Evolutionary conservation across 2,888 invertebrate species (phyloP).

Genomic region (Philaethria dido): DNA sequence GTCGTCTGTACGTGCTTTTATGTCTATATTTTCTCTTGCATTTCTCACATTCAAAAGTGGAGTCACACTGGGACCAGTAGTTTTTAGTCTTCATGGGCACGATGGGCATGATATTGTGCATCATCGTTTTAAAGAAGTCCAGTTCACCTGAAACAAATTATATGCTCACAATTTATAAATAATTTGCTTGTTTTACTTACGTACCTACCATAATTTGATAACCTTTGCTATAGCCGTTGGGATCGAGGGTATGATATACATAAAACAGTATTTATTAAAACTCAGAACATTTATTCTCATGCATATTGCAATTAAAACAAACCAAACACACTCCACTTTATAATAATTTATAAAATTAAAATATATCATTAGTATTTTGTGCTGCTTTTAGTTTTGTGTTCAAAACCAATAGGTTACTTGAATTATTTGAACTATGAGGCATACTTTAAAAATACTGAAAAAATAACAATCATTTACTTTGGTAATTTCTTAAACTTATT

Average conservation of each 20-base stretch:
- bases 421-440: constrained; percentile 3
- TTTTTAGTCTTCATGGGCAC: constrained; percentile 81
- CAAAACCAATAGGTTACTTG: not conserved
- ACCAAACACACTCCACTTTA: constrained; percentile 78
- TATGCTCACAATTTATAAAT: constrained; percentile 43
- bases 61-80: constrained; percentile 77
- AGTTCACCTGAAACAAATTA: constrained; percentile 79
- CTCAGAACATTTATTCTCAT: constrained; percentile 83
- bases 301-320: constrained; percentile 76
- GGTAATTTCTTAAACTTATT: not conserved
- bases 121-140: constrained; percentile 80
- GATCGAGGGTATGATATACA: constrained; percentile 44
- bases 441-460: not conserved
- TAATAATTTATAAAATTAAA: constrained; percentile 67
- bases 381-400: constrained; percentile 49
- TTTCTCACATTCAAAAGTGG: constrained; percentile 83
- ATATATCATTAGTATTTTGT: constrained; percentile 61
- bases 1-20: constrained; percentile 88
- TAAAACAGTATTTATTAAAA: constrained; percentile 59
- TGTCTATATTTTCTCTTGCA: constrained; percentile 90
- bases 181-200: constrained; percentile 31
- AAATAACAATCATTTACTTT: not conserved
- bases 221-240: constrained; percentile 4
- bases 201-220: constrained; percentile 41
- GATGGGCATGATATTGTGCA: constrained; percentile 77